Evolutionary conservation across 1,140 invertebrate species (phyloP), one percentile per base, ranked within the genome.

Genomic region (Sinonovacula constricta): DNA sequence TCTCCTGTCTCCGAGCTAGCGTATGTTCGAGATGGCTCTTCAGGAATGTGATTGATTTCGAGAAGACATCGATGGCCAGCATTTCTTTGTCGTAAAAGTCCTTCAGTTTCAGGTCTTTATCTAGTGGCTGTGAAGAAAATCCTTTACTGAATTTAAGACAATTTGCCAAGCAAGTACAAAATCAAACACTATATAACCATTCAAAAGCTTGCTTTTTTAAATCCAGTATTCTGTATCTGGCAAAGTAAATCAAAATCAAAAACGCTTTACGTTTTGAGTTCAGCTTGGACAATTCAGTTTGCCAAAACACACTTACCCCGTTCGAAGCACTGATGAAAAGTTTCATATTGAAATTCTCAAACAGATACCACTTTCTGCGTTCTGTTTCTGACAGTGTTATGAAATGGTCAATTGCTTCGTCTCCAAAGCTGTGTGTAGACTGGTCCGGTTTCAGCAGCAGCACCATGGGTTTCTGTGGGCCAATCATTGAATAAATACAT

Each of bases 261-360:
- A n/a, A n/a, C n/a, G n/a, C n/a, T n/a, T n/a, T n/a, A n/a, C n/a
- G n/a, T n/a, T n/a, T n/a, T n/a, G n/a, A n/a, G n/a, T n/a, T n/a
- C n/a, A n/a, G n/a, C n/a, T n/a, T n/a, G n/a, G n/a, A n/a, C n/a
- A n/a, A n/a, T n/a, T n/a, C n/a, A n/a, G n/a, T n/a, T n/a, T n/a
- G n/a, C n/a, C n/a, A n/a, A 62, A 3, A 24, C 22, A 57, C 22
- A 72, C 69, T 56, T 36, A 75, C 71, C 22, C 2, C 12, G 4
- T 39, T n/a, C n/a, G n/a, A n/a, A n/a, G n/a, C 33, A 54, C 36
- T 53, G 3, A 54, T 26, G 31, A 66, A 75, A 14, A 75, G 45
- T 45, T 62, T 26, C 71, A 75, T 75, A 57, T 75, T 75, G 31
- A 75, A 75, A n/a, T 31, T 36, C 34, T 75, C 62, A 57, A 75